Percentiles rank a stretch among this genome's conserved stretches.
phyloP scores from a whole-genome alignment of 2,797 vertebrate genomes.

The Glyptemys insculpta region DNA sequence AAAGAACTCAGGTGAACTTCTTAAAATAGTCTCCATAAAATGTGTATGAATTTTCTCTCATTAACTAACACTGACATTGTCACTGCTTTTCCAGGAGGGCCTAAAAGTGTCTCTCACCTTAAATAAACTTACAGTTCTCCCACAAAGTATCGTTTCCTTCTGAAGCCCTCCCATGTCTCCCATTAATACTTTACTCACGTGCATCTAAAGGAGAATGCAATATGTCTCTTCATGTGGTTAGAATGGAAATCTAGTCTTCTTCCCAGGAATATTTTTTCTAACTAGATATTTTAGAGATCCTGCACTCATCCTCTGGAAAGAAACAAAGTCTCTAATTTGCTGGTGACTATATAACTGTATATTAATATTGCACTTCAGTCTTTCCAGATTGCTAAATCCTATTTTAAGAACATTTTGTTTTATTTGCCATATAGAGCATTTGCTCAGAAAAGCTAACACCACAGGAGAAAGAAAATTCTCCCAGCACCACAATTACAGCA shows the following conservation, averaged over 20 bases:
- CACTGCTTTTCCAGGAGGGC: neutral
- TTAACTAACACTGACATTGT: neutral
- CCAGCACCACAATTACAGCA: neutral
- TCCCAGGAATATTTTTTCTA: constrained; percentile 17
- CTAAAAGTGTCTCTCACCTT: neutral
- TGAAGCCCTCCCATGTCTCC: neutral
- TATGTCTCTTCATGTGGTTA: neutral
- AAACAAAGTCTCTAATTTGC: neutral
- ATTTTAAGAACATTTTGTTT: neutral
- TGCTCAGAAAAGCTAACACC: neutral
- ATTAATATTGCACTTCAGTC: neutral
- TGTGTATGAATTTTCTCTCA: neutral
- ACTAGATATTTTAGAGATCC: neutral
- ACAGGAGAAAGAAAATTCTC: neutral
- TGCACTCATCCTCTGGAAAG: neutral
- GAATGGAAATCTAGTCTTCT: constrained; percentile 18
- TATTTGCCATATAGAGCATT: neutral
- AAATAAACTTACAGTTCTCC: constrained; percentile 14
- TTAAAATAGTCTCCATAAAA: constrained; percentile 44
- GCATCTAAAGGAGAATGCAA: neutral
- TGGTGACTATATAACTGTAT: neutral
- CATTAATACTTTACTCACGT: neutral
- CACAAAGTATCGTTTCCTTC: neutral
- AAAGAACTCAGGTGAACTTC: constrained; percentile 57
- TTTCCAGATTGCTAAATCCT: neutral